Conservation (phyloP, 30 jellyfish, hydroid and myxozoan genomes). For the Aurelia coerulea region DNA sequence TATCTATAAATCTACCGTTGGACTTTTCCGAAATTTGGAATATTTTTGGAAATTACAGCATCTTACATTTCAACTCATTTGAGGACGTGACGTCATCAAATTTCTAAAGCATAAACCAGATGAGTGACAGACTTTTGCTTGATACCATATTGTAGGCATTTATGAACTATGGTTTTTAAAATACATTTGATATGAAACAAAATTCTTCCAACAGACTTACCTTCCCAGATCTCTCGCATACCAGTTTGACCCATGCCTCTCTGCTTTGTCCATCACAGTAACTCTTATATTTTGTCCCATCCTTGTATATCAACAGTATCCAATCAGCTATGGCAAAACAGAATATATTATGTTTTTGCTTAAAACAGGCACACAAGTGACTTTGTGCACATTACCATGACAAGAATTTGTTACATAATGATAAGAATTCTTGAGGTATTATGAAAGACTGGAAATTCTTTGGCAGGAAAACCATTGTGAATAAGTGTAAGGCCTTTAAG, state of each 20-base stretch:
- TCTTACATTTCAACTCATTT: too few relatives aligned
- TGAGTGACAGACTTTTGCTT: too few relatives aligned
- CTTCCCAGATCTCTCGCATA: conserved; percentile 83
- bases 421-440: not conserved
- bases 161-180: too few relatives aligned
- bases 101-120: too few relatives aligned
- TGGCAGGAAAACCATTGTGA: too few relatives aligned
- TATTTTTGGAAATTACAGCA: too few relatives aligned
- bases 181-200: too few relatives aligned
- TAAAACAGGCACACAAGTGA: not conserved
- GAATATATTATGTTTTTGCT: not conserved
- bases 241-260: conserved; percentile 80
- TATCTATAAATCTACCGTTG: too few relatives aligned
- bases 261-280: conserved; percentile 67
- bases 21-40: too few relatives aligned
- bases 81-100: too few relatives aligned
- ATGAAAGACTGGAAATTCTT: not conserved
- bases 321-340: conserved; percentile 51
- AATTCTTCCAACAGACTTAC: not conserved
- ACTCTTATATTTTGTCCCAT: conserved; percentile 63
- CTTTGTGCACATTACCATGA: not conserved
- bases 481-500: too few relatives aligned
- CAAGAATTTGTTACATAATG: not conserved
- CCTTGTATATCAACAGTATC: conserved; percentile 58
- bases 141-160: too few relatives aligned